Evolutionary conservation across 2,113 vertebrate genomes (phyloP), one percentile per base, ranked within the genome.

Genomic region (Clarias magur): DNA sequence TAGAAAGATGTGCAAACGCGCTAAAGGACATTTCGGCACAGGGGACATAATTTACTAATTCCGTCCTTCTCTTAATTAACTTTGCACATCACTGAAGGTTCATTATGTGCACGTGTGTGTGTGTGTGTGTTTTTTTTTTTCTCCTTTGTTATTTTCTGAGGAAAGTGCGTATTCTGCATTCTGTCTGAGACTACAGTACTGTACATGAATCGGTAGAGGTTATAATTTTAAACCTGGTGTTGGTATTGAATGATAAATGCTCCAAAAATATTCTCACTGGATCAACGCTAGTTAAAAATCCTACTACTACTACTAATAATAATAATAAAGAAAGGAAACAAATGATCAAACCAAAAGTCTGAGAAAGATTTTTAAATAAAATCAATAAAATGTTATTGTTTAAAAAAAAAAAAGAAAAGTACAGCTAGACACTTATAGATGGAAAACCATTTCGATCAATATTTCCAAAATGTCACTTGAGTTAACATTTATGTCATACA

Each of bases 21-120:
- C 60, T 38, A 80, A 80, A 80, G 54, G 79, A 59, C 78, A 80
- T 80, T 34, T 80, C 57, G 56, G 54, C 54, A 80, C 78, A 30
- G 15, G 78, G 78, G 78, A 80, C 56, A 38, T 38, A 4, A 13
- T 80, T 80, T 60, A 80, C 17, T 34, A 38, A 60, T 80, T 80
- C 79, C 13, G 79, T 25, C 57, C 38, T 15, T 30, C 54, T 80
- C 17, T 81, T 42, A 81, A 62, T 80, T 59, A 59, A 25, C 21
- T 62, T 81, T 38, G 79, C 79, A 34, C 57, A 25, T 81, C 57
- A 38, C 19, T 25, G 57, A 38, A 81, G 34, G 21, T 81, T 62
- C 79, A 42, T 62, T 62, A 81, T 25, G 34, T 81, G 42, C 79
- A 62, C 57, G 5, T 19, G 7, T 48, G 42, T 48, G 0, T 4